Base-by-base conservation (phyloP, 2,113 vertebrate species). In the Rhea pennata region DNA sequence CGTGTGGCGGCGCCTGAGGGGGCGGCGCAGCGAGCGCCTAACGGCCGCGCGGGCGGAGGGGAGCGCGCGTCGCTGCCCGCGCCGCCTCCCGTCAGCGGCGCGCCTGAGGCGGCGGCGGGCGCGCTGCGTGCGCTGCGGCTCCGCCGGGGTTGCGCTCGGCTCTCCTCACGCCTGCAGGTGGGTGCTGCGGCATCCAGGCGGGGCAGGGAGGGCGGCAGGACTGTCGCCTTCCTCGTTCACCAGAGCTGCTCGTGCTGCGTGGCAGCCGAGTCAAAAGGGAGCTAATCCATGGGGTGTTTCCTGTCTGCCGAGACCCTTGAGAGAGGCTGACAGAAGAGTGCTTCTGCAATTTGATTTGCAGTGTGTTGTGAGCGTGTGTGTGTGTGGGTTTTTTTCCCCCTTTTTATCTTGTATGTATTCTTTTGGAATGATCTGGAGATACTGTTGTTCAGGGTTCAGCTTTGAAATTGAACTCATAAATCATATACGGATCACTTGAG, bases 191-290 rank as follows among this genome's bases (percentile, higher is more conserved):
- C 16, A 3, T 48, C 24, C 39, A 5, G 48, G 70, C 51, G 19
- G 54, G n/a, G n/a, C 39, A 54, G 6, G 74, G 20, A 12, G 2
- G 12, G 22, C 3, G 6, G 15, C 15, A 2, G 26, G 3, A 7
- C 54, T 58, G 15, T 6, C 6, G 5, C 27, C 23, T 13, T 3
- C 2, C 36, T 4, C 17, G 6, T 5, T 8, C 22, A 12, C 5
- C 26, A 1, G 67, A 26, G 6, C 11, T 1, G 0, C 6, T 22
- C 3, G 21, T 2, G 0, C 46, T 1, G 31, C 31, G 9, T 10
- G 56, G 16, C 56, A 21, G 62, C 46, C 5, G 21, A 8, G 12
- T 2, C 20, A 1, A 1, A 64, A 51, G 90, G 84, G 75, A 76
- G 6, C 3, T 24, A 2, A 27, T 13, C 33, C 1, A 13, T 15